These are phyloP conservation scores for Salarias fasciatus DNA, from an alignment of 2,797 vertebrate genomes.

Conservation along the genomic window DNA sequence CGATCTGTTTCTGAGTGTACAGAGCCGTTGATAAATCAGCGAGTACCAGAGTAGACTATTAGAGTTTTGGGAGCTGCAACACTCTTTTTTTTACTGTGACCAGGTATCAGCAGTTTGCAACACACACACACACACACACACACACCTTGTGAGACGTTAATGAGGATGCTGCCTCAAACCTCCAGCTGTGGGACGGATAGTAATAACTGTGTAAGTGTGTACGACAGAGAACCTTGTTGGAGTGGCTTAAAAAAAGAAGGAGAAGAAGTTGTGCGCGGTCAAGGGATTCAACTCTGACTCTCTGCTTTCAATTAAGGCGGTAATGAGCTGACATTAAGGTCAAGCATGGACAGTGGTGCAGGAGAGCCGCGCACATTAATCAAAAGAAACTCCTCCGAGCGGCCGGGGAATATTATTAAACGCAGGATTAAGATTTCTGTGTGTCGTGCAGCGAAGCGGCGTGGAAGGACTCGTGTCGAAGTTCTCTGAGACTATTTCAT, in stretches of 20 bases:
- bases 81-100: slow-evolving; percentile 15
- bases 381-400: slow-evolving; percentile 42
- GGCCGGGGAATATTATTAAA: slow-evolving; percentile 24
- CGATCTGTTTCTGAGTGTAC: too few species aligned
- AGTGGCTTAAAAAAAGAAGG: slow-evolving; percentile 20
- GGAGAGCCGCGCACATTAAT: slow-evolving; percentile 48
- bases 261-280: slow-evolving; percentile 34
- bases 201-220: slow-evolving; percentile 5
- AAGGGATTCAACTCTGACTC: slow-evolving; percentile 40
- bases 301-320: slow-evolving; percentile 63
- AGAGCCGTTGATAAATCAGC: too few species aligned
- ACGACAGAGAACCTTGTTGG: slow-evolving; percentile 14
- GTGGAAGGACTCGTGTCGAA: background rate
- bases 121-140: background rate
- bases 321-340: slow-evolving; percentile 71
- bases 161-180: slow-evolving; percentile 42
- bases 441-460: slow-evolving; percentile 7
- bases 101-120: slow-evolving; percentile 23
- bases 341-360: slow-evolving; percentile 52
- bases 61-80: background rate
- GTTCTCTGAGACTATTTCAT: background rate
- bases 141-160: slow-evolving; percentile 28
- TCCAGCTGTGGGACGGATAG: slow-evolving; percentile 23
- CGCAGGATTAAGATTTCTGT: slow-evolving; percentile 7
- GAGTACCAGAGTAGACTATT: too few species aligned